Percentiles rank a stretch among this genome's conserved stretches.
phyloP scores from a whole-genome alignment of 53 echinoderm and acorn worm genomes.

The Astropecten irregularis region DNA sequence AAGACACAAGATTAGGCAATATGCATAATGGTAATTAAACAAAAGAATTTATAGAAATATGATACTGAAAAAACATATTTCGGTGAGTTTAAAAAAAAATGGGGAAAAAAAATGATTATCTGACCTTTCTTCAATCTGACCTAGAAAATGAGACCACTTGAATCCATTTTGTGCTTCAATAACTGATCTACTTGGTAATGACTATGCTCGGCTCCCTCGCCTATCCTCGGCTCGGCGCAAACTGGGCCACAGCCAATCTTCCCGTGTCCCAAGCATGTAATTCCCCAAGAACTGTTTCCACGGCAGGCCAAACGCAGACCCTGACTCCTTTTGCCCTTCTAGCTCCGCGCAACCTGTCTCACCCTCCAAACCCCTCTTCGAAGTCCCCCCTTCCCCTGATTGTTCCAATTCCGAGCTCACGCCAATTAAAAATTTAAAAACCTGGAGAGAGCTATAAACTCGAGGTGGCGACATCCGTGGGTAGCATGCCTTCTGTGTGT shows the following conservation, averaged over 20 bases:
- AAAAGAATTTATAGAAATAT: too few relatives aligned
- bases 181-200: background rate
- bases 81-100: too few relatives aligned
- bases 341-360: too few relatives aligned
- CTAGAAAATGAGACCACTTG: constrained; percentile 19
- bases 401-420: background rate
- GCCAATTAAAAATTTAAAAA: constrained; percentile 60
- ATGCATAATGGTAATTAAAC: too few relatives aligned
- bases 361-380: too few relatives aligned
- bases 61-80: too few relatives aligned
- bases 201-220: background rate
- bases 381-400: background rate
- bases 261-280: constrained; percentile 18
- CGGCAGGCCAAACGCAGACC: too few relatives aligned
- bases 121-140: constrained; percentile 1
- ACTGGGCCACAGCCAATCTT: constrained; percentile 48
- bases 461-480: background rate
- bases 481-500: too few relatives aligned
- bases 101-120: too few relatives aligned
- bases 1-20: too few relatives aligned
- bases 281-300: constrained; percentile 24
- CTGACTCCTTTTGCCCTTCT: too few relatives aligned
- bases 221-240: constrained; percentile 4
- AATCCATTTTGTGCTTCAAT: constrained; percentile 29
- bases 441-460: background rate